Conservation (phyloP, 2,113 vertebrate species). For the Solea senegalensis region DNA sequence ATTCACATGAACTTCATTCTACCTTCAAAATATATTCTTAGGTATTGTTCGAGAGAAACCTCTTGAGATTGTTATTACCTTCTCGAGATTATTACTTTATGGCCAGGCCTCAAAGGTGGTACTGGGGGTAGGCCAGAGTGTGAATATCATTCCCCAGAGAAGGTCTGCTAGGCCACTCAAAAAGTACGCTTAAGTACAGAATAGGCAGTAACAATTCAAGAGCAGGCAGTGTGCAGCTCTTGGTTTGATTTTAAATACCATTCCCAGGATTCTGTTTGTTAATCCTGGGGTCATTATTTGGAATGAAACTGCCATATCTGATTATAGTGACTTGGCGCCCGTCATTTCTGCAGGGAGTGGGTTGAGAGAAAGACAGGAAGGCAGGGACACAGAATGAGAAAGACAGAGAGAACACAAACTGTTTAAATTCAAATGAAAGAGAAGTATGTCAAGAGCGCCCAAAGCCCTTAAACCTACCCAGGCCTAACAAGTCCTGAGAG, state of each 20-base stretch:
- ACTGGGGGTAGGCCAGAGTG: slow-evolving; percentile 24
- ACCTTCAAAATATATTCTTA: slow-evolving; percentile 9
- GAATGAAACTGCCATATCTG: slow-evolving; percentile 74
- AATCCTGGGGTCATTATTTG: slow-evolving; percentile 71
- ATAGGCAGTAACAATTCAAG: slow-evolving; percentile 51
- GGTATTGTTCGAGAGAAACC: slow-evolving; percentile 7
- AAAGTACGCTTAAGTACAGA: slow-evolving; percentile 32
- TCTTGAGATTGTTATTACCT: slow-evolving; percentile 1
- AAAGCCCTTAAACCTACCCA: slow-evolving; percentile 66
- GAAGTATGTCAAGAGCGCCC: slow-evolving; percentile 61
- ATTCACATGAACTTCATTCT: slow-evolving; percentile 15
- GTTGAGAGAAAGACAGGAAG: slow-evolving; percentile 31
- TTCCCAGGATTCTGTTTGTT: slow-evolving; percentile 66
- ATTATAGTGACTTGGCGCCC: slow-evolving; percentile 71
- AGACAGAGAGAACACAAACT: slow-evolving; percentile 55
- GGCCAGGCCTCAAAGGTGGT: slow-evolving; percentile 8
- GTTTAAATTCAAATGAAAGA: slow-evolving; percentile 60
- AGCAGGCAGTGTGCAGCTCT: slow-evolving; percentile 27
- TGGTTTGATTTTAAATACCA: slow-evolving; percentile 64
- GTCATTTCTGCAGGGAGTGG: slow-evolving; percentile 52
- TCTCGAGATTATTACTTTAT: slow-evolving; percentile 25
- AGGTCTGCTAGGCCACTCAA: slow-evolving; percentile 62
- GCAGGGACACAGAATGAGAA: slow-evolving; percentile 45
- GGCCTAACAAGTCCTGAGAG: slow-evolving; percentile 73
- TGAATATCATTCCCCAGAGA: slow-evolving; percentile 45